phyloP scores from a whole-genome alignment of 2,113 vertebrate genomes.

The Cinclus mexicanus region DNA sequence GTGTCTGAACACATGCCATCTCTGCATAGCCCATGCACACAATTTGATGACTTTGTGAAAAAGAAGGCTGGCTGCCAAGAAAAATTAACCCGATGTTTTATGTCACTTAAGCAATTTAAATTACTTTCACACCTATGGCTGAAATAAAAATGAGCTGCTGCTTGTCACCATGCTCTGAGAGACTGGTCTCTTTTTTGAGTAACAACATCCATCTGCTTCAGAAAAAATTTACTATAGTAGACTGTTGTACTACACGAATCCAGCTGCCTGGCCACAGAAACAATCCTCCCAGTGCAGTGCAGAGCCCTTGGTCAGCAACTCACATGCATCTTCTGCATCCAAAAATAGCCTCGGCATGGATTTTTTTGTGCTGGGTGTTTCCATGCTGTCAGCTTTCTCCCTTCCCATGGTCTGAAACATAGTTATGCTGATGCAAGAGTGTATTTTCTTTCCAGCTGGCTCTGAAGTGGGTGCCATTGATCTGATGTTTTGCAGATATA shows the following conservation, averaged over 20 bases:
- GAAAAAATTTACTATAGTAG: background rate
- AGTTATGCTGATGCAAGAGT: background rate
- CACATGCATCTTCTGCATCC: background rate
- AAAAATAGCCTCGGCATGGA: background rate
- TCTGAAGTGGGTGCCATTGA: background rate
- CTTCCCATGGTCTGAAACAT: background rate
- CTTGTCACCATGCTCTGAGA: background rate
- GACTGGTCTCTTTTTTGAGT: background rate
- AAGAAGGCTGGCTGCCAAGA: constrained; percentile 4
- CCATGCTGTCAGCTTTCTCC: background rate
- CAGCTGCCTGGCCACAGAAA: background rate
- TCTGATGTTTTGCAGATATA: background rate
- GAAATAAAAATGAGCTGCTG: constrained; percentile 34
- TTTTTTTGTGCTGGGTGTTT: background rate
- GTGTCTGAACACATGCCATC: background rate
- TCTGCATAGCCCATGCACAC: background rate
- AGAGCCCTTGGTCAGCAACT: background rate
- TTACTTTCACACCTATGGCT: constrained; percentile 3
- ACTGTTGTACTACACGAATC: background rate
- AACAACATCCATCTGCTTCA: background rate
- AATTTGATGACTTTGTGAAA: background rate
- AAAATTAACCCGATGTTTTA: background rate
- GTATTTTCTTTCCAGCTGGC: background rate
- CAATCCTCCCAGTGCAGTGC: too few relatives aligned
- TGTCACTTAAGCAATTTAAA: constrained; percentile 39